Conservation (phyloP, 2,888 invertebrate species). For the Eurytoma californica region DNA sequence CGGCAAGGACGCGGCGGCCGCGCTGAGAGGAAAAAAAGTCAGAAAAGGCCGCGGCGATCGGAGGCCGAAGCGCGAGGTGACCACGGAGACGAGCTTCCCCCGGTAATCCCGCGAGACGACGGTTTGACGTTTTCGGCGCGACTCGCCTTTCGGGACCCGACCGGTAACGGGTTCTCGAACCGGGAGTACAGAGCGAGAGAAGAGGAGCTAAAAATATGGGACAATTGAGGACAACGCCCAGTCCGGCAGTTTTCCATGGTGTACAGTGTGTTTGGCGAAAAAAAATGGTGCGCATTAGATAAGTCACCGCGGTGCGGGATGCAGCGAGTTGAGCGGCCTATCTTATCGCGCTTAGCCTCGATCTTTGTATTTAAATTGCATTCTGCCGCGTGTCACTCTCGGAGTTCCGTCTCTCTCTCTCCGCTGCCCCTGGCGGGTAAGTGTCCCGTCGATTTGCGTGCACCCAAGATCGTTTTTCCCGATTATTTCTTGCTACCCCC, state of each 20-base stretch:
- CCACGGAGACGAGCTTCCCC: slow-evolving; percentile 3
- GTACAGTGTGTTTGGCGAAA: slow-evolving; percentile 1
- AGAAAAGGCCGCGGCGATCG: neutral
- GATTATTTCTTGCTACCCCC: slow-evolving; percentile 31
- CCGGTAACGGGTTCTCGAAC: neutral
- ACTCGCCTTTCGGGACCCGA: neutral
- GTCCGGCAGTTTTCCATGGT: neutral
- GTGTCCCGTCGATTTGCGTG: slow-evolving; percentile 23
- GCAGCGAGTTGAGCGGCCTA: slow-evolving; percentile 25
- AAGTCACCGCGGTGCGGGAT: slow-evolving; percentile 39
- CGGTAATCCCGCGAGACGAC: slow-evolving; percentile 1
- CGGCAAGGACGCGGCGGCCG: slow-evolving; percentile 15
- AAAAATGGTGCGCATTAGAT: slow-evolving; percentile 38
- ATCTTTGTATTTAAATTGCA: slow-evolving; percentile 65
- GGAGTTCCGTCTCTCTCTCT: neutral
- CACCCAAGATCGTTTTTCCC: slow-evolving; percentile 37
- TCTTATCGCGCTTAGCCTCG: slow-evolving; percentile 61
- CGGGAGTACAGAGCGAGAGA: neutral
- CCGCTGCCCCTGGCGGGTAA: neutral
- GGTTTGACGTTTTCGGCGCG: neutral
- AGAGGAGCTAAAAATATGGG: neutral
- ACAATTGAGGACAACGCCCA: slow-evolving; percentile 14
- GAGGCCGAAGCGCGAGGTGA: neutral
- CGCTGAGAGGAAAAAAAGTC: neutral
- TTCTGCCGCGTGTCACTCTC: slow-evolving; percentile 54